phyloP scores from a whole-genome alignment of 2,797 vertebrate species.

The Holocentrus rufus region DNA sequence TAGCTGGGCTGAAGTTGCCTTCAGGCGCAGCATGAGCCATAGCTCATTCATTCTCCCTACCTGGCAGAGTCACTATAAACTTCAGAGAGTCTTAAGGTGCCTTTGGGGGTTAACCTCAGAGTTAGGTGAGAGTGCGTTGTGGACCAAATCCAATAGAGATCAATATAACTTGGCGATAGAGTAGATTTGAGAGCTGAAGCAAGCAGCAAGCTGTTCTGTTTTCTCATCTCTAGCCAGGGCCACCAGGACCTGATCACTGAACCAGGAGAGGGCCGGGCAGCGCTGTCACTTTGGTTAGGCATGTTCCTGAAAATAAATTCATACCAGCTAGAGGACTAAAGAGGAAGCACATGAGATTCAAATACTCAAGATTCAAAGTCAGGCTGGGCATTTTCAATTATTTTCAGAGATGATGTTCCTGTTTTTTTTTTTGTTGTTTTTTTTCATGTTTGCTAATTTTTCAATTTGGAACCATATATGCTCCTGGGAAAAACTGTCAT shows the following conservation, averaged over 20 bases:
- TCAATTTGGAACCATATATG: too few species aligned
- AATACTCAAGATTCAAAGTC: neutral
- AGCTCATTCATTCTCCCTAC: conserved; percentile 57
- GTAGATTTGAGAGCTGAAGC: conserved; percentile 43
- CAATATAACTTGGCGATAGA: conserved; percentile 59
- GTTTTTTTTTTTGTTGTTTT: too few species aligned
- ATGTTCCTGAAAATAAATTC: neutral
- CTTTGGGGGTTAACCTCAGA: conserved; percentile 64
- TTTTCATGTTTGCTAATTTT: too few species aligned
- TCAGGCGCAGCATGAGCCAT: conserved; percentile 42
- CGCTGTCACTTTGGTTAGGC: neutral
- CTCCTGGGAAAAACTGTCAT: too few species aligned
- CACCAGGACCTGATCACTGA: conserved; percentile 15
- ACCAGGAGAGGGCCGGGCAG: conserved; percentile 3
- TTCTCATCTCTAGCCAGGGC: conserved; percentile 17
- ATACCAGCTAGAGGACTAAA: neutral
- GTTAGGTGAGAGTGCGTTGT: conserved; percentile 60
- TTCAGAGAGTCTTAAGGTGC: conserved; percentile 62
- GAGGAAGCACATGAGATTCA: neutral
- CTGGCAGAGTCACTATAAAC: conserved; percentile 63
- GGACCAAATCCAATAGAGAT: conserved; percentile 72
- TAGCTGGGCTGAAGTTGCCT: conserved; percentile 44
- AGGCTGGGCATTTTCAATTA: too few species aligned
- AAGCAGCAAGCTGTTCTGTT: conserved; percentile 38
- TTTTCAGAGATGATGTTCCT: too few species aligned